phyloP scores from a whole-genome alignment of 2,888 invertebrate species.

The Dichetophora obliterata region DNA sequence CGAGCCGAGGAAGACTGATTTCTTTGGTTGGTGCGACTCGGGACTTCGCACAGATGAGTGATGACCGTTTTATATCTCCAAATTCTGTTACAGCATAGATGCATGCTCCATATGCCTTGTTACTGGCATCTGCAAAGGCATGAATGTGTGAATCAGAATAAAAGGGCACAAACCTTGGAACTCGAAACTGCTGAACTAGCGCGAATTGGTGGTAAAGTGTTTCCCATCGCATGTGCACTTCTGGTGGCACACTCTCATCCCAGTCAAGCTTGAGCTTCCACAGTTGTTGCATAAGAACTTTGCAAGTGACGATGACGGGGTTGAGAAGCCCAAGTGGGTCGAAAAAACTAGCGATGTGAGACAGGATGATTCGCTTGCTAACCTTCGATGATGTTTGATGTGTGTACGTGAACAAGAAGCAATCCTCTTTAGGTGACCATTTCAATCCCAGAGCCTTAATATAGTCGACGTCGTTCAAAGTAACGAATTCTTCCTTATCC shows the following conservation, averaged over 20 bases:
- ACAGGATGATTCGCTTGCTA: slow-evolving; percentile 28
- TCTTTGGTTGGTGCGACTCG: no score
- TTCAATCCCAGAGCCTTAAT: slow-evolving; percentile 37
- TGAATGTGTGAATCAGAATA: slow-evolving; percentile 7
- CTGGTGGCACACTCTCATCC: slow-evolving; percentile 7
- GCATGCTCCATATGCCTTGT: slow-evolving; percentile 3
- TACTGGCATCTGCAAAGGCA: slow-evolving; percentile 21
- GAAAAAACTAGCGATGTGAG: slow-evolving; percentile 35
- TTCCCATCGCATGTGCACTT: neutral
- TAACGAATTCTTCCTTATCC: slow-evolving; percentile 35
- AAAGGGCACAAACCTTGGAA: slow-evolving; percentile 8
- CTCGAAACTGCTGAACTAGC: neutral
- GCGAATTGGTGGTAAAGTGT: neutral
- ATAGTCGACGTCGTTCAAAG: slow-evolving; percentile 21
- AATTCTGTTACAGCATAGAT: neutral
- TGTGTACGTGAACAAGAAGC: neutral
- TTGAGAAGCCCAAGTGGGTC: slow-evolving; percentile 35
- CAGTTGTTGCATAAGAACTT: neutral
- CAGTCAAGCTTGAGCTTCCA: neutral
- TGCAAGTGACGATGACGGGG: slow-evolving; percentile 15
- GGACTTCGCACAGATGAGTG: no score
- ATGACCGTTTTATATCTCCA: no score
- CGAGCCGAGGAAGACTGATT: no score
- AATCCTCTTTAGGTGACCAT: slow-evolving; percentile 34
- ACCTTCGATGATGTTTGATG: neutral